phyloP scores from a whole-genome alignment of 2,888 invertebrate species.

The Nomada ruficornis region DNA sequence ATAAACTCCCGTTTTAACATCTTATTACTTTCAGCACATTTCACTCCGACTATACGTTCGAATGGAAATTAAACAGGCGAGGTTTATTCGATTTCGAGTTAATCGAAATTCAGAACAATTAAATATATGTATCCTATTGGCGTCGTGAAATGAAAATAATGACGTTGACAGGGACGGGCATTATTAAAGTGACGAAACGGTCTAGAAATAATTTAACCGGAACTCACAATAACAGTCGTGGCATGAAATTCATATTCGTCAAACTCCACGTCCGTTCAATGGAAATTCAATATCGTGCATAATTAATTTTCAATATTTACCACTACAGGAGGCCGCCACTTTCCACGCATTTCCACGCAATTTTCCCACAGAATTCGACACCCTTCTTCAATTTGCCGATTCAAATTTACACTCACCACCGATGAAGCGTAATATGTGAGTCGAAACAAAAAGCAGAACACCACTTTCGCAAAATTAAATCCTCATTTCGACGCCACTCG shows the following conservation, averaged over 20 bases:
- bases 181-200: neutral
- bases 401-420: neutral
- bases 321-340: neutral
- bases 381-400: neutral
- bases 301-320: slow-evolving; percentile 8
- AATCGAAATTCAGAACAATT: neutral
- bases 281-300: neutral
- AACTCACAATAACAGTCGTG: neutral
- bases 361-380: neutral
- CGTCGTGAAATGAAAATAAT: neutral
- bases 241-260: neutral
- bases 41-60: neutral
- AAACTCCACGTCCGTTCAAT: neutral
- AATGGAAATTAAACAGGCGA: no score
- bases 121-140: no score
- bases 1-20: neutral
- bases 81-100: neutral
- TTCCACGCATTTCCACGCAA: neutral
- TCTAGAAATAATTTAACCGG: neutral
- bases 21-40: neutral
- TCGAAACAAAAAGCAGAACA: slow-evolving; percentile 18
- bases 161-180: neutral
- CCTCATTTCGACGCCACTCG: slow-evolving; percentile 33
- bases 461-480: slow-evolving; percentile 51
- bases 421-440: neutral